These are phyloP conservation scores for Astropecten irregularis DNA, from an alignment of 53 echinoderm and acorn worm species.

Conservation along the genomic window DNA sequence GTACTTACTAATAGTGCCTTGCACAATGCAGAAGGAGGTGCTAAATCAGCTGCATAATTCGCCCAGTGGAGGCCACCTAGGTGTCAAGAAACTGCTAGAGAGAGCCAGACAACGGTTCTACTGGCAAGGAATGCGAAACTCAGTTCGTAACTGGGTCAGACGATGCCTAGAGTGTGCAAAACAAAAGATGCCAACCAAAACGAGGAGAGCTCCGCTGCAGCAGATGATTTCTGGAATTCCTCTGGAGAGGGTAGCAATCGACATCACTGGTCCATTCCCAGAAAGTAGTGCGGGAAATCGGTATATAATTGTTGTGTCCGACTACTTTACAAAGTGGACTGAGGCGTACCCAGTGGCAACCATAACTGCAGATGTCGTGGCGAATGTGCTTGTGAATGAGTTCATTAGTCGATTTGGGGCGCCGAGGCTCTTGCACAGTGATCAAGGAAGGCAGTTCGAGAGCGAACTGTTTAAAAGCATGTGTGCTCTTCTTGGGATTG, in stretches of 20 bases:
- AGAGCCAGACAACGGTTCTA: background rate
- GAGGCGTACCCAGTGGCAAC: conserved; percentile 51
- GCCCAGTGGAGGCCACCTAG: conserved; percentile 10
- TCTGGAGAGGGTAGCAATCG: conserved; percentile 38
- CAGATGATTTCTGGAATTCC: conserved; percentile 33
- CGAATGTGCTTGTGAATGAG: conserved; percentile 43
- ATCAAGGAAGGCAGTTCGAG: too few relatives aligned
- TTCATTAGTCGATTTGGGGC: conserved; percentile 44
- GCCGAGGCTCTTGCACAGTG: conserved; percentile 27
- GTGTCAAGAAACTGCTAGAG: background rate
- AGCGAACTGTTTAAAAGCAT: conserved; percentile 38
- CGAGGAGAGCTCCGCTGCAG: conserved; percentile 5
- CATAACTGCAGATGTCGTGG: conserved; percentile 33
- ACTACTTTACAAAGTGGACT: conserved; percentile 70
- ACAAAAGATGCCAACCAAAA: conserved; percentile 4
- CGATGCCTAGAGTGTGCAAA: conserved; percentile 23
- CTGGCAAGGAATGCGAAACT: background rate
- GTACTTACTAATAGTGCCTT: background rate
- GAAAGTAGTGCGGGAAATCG: conserved; percentile 10
- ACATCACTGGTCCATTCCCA: conserved; percentile 53
- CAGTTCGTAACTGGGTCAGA: conserved; percentile 30
- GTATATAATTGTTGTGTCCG: conserved; percentile 46
- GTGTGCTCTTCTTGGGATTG: conserved; percentile 41
- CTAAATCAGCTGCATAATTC: background rate
- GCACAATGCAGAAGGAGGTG: background rate